phyloP scores from a whole-genome alignment of 2,888 invertebrate species.

The Archips xylosteana region DNA sequence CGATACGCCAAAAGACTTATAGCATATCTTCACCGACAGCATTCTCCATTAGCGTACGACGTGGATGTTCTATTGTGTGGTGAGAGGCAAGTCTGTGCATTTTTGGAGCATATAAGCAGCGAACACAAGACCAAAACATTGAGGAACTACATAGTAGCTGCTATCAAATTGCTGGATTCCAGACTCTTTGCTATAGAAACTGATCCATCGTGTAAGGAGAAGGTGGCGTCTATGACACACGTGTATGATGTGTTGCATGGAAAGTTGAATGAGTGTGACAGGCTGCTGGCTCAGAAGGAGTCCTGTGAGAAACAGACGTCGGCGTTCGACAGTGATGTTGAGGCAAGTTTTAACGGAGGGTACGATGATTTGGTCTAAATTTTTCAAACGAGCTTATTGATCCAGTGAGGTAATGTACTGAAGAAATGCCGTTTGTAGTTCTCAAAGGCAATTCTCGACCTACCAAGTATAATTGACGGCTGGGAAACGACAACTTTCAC shows the following conservation, averaged over 20 bases:
- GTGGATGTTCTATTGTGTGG: conserved; percentile 80
- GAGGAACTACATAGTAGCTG: conserved; percentile 81
- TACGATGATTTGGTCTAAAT: conserved; percentile 72
- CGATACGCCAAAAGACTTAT: conserved; percentile 81
- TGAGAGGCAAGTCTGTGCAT: conserved; percentile 79
- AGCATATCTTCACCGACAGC: conserved; percentile 78
- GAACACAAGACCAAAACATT: conserved; percentile 82
- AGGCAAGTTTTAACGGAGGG: conserved; percentile 71
- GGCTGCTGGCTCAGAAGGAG: conserved; percentile 73
- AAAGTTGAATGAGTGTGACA: conserved; percentile 75
- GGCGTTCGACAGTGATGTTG: conserved; percentile 71
- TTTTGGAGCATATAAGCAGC: conserved; percentile 76
- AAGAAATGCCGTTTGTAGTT: too few relatives aligned
- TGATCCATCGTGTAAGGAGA: conserved; percentile 80
- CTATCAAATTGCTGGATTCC: conserved; percentile 80
- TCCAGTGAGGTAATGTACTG: background rate
- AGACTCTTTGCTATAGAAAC: conserved; percentile 81
- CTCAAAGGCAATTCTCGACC: too few relatives aligned
- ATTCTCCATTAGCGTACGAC: conserved; percentile 81
- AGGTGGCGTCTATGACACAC: conserved; percentile 80
- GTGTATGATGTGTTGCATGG: conserved; percentile 80
- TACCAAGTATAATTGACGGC: background rate
- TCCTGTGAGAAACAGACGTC: conserved; percentile 60
- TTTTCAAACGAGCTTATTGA: background rate
- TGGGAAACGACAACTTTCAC: background rate